Evolutionary conservation across 1,140 invertebrate genomes (phyloP), one percentile per base, ranked within the genome.

Genomic region (Apocrypta bakeri): DNA sequence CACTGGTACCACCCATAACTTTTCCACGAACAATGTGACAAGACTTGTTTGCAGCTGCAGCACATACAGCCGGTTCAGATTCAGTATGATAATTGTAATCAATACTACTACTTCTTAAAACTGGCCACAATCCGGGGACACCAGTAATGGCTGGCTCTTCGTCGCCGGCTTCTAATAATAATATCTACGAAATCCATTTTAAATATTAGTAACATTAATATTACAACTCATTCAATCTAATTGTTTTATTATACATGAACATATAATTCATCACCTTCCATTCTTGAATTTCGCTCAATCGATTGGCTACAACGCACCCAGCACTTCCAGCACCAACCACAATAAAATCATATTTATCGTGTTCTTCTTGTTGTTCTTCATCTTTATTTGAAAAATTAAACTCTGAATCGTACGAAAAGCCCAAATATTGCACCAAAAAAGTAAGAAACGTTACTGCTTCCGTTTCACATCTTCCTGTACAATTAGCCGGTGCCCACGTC

Each of bases 231-330:
- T n/a, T n/a, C n/a, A n/a, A n/a, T n/a, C n/a, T n/a, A n/a, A n/a
- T n/a, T n/a, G n/a, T n/a, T n/a, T n/a, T n/a, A n/a, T n/a, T n/a
- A n/a, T n/a, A n/a, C n/a, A n/a, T n/a, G n/a, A n/a, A n/a, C n/a
- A n/a, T n/a, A n/a, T n/a, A n/a, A n/a, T n/a, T n/a, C n/a, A n/a
- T n/a, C n/a, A 94, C 92, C 12, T 89, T 93, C 91, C 93, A 93
- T 61, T 93, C 80, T 6, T 81, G 64, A 68, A 92, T 88, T 87
- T 94, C 94, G 2, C 92, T 90, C n/a, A 94, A 84, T 79, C 96
- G 88, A 82, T 91, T 93, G 0, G 95, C 95, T 17, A 96, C 61
- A 2, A 95, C 93, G 73, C 93, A 93, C 31, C 96, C 96, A 4
- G 95, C 94, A 1, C 95, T 82, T 94, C 94, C 73, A n/a, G 73